A percentile compares a stretch with the other conserved stretches of the same genome.
These are phyloP conservation scores for Bombus confusus DNA, from an alignment of 1,140 invertebrate genomes.

Conservation along the genomic window DNA sequence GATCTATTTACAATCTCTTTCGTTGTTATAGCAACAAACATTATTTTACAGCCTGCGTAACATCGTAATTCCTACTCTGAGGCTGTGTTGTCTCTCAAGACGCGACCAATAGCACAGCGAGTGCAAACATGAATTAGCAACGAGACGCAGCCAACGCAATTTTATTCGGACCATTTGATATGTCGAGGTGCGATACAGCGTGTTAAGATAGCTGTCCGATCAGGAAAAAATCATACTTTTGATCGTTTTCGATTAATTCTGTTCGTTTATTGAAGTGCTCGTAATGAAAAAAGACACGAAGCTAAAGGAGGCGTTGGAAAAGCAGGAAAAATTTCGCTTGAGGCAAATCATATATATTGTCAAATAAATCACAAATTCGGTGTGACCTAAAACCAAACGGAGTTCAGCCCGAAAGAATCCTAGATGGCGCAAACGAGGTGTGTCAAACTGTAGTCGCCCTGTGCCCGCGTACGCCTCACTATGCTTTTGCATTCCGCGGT, in stretches of 20 bases:
- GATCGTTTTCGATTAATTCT: not conserved
- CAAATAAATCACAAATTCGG: too few relatives aligned
- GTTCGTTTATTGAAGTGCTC: too few relatives aligned
- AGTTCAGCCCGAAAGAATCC: not conserved
- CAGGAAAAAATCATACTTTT: not conserved
- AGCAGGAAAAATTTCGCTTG: too few relatives aligned
- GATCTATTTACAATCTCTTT: not conserved
- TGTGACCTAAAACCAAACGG: too few relatives aligned
- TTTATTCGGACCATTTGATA: not conserved
- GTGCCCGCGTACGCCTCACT: not conserved
- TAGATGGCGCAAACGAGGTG: slow-evolving; percentile 1
- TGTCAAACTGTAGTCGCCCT: not conserved
- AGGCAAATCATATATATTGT: too few relatives aligned
- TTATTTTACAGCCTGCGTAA: not conserved
- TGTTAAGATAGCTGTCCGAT: not conserved
- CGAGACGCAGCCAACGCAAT: not conserved
- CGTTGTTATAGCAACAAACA: too few relatives aligned
- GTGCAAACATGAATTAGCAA: not conserved
- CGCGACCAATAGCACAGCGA: not conserved
- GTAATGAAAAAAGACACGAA: too few relatives aligned
- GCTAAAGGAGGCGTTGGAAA: too few relatives aligned
- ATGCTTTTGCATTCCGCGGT: not conserved
- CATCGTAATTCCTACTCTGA: not conserved
- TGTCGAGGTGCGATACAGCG: not conserved
- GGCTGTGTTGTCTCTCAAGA: too few relatives aligned